Evolutionary conservation across 1,140 invertebrate genomes (phyloP).

Genomic region (Sinella curviseta): DNA sequence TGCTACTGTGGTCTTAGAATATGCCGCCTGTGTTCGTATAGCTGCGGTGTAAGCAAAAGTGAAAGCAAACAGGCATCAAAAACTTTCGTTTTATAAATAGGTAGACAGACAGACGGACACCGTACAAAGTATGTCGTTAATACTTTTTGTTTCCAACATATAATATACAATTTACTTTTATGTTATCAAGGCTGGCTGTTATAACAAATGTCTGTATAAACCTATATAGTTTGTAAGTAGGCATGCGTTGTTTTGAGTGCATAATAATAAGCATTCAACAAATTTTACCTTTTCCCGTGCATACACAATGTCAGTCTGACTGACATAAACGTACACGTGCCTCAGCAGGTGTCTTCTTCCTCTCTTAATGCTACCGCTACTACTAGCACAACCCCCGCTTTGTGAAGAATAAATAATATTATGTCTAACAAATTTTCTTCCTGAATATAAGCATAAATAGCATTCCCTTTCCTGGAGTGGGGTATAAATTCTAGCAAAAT

Average conservation of each 20-base stretch:
- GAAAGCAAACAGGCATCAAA: neutral
- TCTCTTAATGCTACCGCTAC: neutral
- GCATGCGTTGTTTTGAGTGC: neutral
- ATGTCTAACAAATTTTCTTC: neutral
- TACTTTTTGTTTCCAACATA: neutral
- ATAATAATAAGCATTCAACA: neutral
- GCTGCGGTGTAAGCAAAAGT: neutral
- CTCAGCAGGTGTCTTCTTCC: constrained; percentile 10
- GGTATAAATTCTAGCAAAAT: too few relatives aligned
- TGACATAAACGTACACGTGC: neutral
- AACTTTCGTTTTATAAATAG: neutral
- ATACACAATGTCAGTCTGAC: neutral
- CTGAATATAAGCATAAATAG: too few relatives aligned
- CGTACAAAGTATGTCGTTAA: neutral
- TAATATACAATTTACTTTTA: neutral
- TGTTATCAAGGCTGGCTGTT: neutral
- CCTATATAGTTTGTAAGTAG: too few relatives aligned
- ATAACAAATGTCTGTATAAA: too few relatives aligned
- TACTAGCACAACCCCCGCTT: neutral
- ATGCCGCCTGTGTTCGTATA: neutral
- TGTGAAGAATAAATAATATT: too few relatives aligned
- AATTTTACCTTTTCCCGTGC: neutral
- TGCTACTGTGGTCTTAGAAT: neutral
- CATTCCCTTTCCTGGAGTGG: too few relatives aligned
- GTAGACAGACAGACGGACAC: neutral